Conservation (phyloP, 1,140 invertebrate species). For the roundworm (Caenorhabditis elegans) region WBcel235 BX284605.5:11831001-11831500, state of each 20-base stretch:
- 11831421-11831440: neutral
- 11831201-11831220: conserved; percentile 19
- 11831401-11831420: neutral
- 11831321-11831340: conserved; percentile 11
- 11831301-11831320: conserved; percentile 2
- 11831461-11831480: neutral
- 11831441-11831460: neutral
- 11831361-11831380: neutral
- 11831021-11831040: conserved; percentile 31
- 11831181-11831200: conserved; percentile 10
- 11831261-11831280: neutral
- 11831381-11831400: neutral
- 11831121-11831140: conserved; percentile 25
- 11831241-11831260: neutral
- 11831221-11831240: neutral
- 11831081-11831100: neutral
- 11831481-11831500: neutral
- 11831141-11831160: conserved; percentile 27
- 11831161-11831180: conserved; percentile 19
- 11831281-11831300: neutral
- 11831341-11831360: neutral
- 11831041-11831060: neutral
- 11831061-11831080: neutral
- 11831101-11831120: conserved; percentile 14
- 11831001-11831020: conserved; percentile 33